These are phyloP conservation scores for Bicyclus anynana DNA, from an alignment of 1,140 invertebrate genomes.

Conservation along the genomic window DNA sequence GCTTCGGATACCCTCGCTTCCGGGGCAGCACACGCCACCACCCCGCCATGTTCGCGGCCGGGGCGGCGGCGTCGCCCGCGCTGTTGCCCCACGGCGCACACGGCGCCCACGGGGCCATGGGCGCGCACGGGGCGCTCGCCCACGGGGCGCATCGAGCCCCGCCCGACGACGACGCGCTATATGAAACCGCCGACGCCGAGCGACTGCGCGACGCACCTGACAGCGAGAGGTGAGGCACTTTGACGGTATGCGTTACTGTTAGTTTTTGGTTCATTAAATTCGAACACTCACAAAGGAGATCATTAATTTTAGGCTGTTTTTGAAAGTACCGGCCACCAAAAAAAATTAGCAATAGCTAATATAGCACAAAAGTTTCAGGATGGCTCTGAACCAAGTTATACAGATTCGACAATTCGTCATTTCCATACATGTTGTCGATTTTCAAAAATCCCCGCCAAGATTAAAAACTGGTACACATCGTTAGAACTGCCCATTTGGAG, in stretches of 20 bases:
- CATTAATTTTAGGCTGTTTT: too few relatives aligned
- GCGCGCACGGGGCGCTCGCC: conserved; percentile 78
- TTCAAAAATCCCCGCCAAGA: too few relatives aligned
- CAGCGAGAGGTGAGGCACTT: conserved; percentile 86
- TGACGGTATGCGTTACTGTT: neutral
- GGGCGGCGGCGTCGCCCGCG: conserved; percentile 82
- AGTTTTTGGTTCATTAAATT: neutral
- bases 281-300: too few relatives aligned
- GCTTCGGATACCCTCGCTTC: conserved; percentile 87
- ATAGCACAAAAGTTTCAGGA: too few relatives aligned
- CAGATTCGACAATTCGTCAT: too few relatives aligned
- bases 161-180: conserved; percentile 89
- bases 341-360: too few relatives aligned
- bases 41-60: conserved; percentile 74
- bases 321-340: too few relatives aligned
- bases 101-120: conserved; percentile 84
- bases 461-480: too few relatives aligned
- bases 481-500: too few relatives aligned
- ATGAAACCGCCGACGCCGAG: conserved; percentile 87
- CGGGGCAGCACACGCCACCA: conserved; percentile 82
- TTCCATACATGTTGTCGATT: too few relatives aligned
- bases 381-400: too few relatives aligned
- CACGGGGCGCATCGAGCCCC: conserved; percentile 76
- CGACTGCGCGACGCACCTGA: conserved; percentile 85
- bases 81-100: conserved; percentile 47